phyloP scores from a whole-genome alignment of 2,113 vertebrate genomes.

The Epinephelus fuscoguttatus region DNA sequence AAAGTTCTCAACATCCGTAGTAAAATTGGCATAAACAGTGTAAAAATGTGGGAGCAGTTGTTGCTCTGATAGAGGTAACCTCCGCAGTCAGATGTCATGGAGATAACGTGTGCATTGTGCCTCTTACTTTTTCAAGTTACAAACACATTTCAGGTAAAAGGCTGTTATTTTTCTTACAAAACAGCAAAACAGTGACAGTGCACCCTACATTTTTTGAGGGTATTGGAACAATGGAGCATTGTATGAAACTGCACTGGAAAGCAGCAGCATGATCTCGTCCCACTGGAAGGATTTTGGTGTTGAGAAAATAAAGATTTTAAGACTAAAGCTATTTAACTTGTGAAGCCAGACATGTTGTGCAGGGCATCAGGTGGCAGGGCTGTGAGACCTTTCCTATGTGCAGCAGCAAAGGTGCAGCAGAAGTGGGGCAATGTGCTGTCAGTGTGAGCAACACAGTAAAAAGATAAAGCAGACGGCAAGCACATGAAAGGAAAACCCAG shows the following conservation, averaged over 20 bases:
- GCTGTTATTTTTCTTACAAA: slow-evolving; percentile 1
- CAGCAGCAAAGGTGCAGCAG: slow-evolving; percentile 24
- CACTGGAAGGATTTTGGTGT: slow-evolving; percentile 8
- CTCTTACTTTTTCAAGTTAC: slow-evolving; percentile 2
- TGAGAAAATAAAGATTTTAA: slow-evolving; percentile 24
- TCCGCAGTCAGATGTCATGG: neutral
- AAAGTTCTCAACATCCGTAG: neutral
- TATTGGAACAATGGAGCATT: slow-evolving; percentile 15
- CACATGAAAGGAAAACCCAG: slow-evolving; percentile 36
- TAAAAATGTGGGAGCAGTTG: slow-evolving; percentile 1
- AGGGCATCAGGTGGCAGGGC: slow-evolving; percentile 46
- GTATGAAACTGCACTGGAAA: slow-evolving; percentile 8
- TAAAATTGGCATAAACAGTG: slow-evolving; percentile 16
- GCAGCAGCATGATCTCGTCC: slow-evolving; percentile 6
- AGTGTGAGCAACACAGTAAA: slow-evolving; percentile 44
- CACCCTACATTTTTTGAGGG: neutral
- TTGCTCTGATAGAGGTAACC: neutral
- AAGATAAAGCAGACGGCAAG: slow-evolving; percentile 41
- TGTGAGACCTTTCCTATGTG: slow-evolving; percentile 33
- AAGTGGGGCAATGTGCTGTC: slow-evolving; percentile 39
- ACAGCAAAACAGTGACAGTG: slow-evolving; percentile 10
- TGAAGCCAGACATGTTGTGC: slow-evolving; percentile 33
- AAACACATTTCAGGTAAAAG: slow-evolving; percentile 3
- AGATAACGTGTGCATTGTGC: neutral
- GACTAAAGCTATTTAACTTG: slow-evolving; percentile 1